These are phyloP conservation scores for Alectoris magna DNA, from an alignment of 2,797 vertebrate species.

Conservation along the genomic window DNA sequence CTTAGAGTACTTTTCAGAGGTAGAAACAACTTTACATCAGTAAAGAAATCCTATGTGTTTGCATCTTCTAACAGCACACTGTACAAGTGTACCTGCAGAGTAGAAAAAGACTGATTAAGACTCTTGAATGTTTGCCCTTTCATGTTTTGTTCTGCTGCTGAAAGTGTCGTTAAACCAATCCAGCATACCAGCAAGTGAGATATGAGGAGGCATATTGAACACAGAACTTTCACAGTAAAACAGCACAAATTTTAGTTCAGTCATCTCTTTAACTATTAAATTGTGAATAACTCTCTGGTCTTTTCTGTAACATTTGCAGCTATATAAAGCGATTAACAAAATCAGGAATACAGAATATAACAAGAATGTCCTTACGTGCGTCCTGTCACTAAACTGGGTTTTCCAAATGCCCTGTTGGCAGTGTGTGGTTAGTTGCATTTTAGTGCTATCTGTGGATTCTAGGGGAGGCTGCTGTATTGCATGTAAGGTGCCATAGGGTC, in stretches of 20 bases:
- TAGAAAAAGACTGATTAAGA: neutral
- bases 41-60: neutral
- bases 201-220: conserved; percentile 10
- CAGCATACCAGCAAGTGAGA: neutral
- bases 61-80: neutral
- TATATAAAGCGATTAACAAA: neutral
- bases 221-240: neutral
- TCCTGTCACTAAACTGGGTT: neutral
- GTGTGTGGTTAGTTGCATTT: no score
- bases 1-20: neutral
- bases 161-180: neutral
- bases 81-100: neutral
- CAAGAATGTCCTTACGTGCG: neutral
- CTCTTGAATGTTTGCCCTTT: conserved; percentile 7
- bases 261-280: neutral
- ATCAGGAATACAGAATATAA: neutral
- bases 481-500: neutral
- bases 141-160: neutral
- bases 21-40: neutral
- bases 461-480: neutral
- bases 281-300: neutral
- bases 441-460: rapidly evolving
- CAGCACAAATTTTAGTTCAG: neutral
- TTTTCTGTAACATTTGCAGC: neutral
- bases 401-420: neutral